phyloP scores from a whole-genome alignment of 92 coral and sea anemone genomes.

The Plumapathes pennacea region DNA sequence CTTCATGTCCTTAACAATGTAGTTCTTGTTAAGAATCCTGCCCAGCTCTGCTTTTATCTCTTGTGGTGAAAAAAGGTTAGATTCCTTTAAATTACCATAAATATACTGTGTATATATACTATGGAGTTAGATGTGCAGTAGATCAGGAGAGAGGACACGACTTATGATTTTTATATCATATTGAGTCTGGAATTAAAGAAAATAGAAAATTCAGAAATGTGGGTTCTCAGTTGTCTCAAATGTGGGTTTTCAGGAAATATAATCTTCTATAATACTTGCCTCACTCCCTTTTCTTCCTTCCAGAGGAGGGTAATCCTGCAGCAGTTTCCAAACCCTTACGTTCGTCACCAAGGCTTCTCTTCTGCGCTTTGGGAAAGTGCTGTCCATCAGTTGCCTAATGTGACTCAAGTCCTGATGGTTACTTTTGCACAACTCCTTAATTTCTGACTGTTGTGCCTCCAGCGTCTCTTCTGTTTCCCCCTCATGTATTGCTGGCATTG shows the following conservation, averaged over 20 bases:
- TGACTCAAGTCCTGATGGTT: slow-evolving; percentile 10
- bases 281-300: slow-evolving; percentile 30
- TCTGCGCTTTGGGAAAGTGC: slow-evolving; percentile 29
- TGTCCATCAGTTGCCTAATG: slow-evolving; percentile 31
- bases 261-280: slow-evolving; percentile 13
- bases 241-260: too few species aligned
- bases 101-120: too few species aligned
- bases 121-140: too few species aligned
- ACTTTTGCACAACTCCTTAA: slow-evolving; percentile 14
- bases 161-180: too few species aligned
- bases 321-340: slow-evolving; percentile 29
- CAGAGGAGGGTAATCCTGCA: slow-evolving; percentile 24
- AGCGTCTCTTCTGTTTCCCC: slow-evolving; percentile 54
- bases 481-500: slow-evolving; percentile 39
- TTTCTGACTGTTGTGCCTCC: slow-evolving; percentile 8
- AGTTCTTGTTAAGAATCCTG: slow-evolving; percentile 12
- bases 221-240: background rate
- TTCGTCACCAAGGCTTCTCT: slow-evolving; percentile 28
- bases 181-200: too few species aligned
- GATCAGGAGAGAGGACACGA: too few species aligned
- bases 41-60: slow-evolving; percentile 41
- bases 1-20: slow-evolving; percentile 8
- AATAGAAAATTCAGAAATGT: too few species aligned
- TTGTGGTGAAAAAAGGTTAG: background rate
- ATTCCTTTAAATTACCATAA: too few species aligned